A percentile compares a stretch with the other conserved stretches of the same genome.
phyloP scores from a whole-genome alignment of 2,113 vertebrate species.

The Gobio gobio region DNA sequence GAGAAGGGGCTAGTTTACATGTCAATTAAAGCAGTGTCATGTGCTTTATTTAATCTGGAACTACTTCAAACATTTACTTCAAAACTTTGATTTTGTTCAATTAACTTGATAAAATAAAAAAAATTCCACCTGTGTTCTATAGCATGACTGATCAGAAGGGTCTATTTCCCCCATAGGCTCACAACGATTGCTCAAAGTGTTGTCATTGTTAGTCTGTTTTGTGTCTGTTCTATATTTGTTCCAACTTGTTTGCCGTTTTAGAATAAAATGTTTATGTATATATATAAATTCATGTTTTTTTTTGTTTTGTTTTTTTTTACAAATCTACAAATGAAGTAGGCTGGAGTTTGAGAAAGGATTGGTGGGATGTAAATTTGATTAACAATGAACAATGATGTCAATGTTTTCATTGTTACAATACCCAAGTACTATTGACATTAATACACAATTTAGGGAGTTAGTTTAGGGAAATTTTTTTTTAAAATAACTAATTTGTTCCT shows the following conservation, averaged over 20 bases:
- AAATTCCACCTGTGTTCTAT: not conserved
- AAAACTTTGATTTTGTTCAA: not conserved
- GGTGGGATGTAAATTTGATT: not conserved
- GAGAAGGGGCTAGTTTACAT: too few relatives aligned
- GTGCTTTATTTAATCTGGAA: not conserved
- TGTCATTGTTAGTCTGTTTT: not conserved
- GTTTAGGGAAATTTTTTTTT: too few relatives aligned
- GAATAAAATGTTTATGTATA: not conserved
- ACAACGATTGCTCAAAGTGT: not conserved
- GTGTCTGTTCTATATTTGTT: not conserved
- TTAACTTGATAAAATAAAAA: not conserved
- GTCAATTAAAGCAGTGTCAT: too few relatives aligned
- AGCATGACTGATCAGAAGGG: not conserved
- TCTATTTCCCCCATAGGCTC: not conserved
- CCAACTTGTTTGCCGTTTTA: not conserved
- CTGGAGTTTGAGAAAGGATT: too few relatives aligned
- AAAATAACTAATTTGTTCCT: not conserved
- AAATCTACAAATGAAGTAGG: not conserved
- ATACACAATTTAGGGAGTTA: not conserved
- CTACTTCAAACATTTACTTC: not conserved
- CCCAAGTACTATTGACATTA: not conserved
- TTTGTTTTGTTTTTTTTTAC: not conserved
- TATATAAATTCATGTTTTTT: not conserved
- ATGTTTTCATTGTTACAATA: not conserved
- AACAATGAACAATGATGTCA: not conserved